Evolutionary conservation across 2,888 invertebrate species (phyloP).

Genomic region (Gastrophysa polygoni): DNA sequence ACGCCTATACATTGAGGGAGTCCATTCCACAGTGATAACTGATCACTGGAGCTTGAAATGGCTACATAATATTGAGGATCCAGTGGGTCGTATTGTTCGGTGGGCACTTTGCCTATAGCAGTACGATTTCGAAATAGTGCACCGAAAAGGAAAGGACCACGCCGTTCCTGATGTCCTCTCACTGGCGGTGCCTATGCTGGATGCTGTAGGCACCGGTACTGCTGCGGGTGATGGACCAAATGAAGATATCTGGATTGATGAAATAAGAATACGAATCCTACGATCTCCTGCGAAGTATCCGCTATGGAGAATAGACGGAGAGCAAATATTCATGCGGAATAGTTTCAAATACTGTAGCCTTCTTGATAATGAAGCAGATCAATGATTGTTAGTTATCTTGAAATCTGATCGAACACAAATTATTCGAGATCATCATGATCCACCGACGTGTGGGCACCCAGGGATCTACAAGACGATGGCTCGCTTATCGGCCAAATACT

Average conservation of each 20-base stretch:
- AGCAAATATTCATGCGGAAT: background rate
- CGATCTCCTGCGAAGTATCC: background rate
- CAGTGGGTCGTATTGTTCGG: slow-evolving; percentile 27
- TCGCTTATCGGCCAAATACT: background rate
- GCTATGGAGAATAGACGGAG: background rate
- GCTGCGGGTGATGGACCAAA: background rate
- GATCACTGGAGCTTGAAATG: slow-evolving; percentile 18
- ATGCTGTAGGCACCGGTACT: background rate
- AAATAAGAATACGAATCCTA: background rate
- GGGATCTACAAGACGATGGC: slow-evolving; percentile 20
- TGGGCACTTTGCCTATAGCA: slow-evolving; percentile 28
- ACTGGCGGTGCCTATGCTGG: slow-evolving; percentile 14
- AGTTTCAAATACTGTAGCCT: too few species aligned
- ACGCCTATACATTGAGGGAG: slow-evolving; percentile 28
- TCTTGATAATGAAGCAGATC: background rate
- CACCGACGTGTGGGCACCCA: slow-evolving; percentile 17
- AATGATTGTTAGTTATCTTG: slow-evolving; percentile 17
- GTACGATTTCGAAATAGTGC: slow-evolving; percentile 26
- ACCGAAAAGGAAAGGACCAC: slow-evolving; percentile 32
- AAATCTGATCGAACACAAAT: slow-evolving; percentile 8
- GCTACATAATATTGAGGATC: slow-evolving; percentile 11
- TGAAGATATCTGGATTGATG: background rate
- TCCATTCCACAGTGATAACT: slow-evolving; percentile 27
- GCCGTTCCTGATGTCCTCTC: slow-evolving; percentile 32
- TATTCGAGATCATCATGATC: slow-evolving; percentile 18